Conservation (phyloP, 2,113 vertebrate genomes). For the Solea solea region DNA sequence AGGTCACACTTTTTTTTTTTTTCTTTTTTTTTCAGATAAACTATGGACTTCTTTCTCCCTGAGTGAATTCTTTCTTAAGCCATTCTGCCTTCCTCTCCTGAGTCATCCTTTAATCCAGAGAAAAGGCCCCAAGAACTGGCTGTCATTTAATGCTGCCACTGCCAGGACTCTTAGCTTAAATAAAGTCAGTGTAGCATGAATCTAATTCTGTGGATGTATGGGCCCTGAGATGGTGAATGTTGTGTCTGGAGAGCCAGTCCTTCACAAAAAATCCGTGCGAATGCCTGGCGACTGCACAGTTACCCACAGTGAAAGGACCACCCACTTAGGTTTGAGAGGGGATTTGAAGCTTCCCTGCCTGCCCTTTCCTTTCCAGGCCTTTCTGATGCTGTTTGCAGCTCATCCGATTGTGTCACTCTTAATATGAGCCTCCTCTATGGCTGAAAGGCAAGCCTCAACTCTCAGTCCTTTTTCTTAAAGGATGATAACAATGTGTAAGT, state of each 20-base stretch:
- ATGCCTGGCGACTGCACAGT: slow-evolving; percentile 84
- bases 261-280: slow-evolving; percentile 74
- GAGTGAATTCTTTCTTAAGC: slow-evolving; percentile 74
- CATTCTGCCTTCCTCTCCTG: slow-evolving; percentile 76
- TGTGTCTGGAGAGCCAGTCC: slow-evolving; percentile 79
- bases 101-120: slow-evolving; percentile 84
- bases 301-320: slow-evolving; percentile 86
- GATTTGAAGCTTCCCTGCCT: slow-evolving; percentile 81
- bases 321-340: slow-evolving; percentile 85
- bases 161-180: slow-evolving; percentile 82
- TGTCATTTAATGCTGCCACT: slow-evolving; percentile 80
- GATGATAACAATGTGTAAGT: slow-evolving; percentile 40
- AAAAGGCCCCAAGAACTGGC: slow-evolving; percentile 78
- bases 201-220: slow-evolving; percentile 85
- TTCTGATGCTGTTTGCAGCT: slow-evolving; percentile 78
- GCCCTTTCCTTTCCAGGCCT: slow-evolving; percentile 77
- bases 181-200: slow-evolving; percentile 88
- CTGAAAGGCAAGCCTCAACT: slow-evolving; percentile 55
- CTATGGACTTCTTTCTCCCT: slow-evolving; percentile 75
- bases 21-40: slow-evolving; percentile 73
- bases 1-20: slow-evolving; percentile 72
- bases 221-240: slow-evolving; percentile 77
- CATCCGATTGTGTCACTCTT: slow-evolving; percentile 73
- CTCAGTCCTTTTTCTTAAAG: slow-evolving; percentile 48
- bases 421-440: slow-evolving; percentile 48